Conservation (phyloP, 1,140 invertebrate genomes). For the Aphelinus certus region DNA sequence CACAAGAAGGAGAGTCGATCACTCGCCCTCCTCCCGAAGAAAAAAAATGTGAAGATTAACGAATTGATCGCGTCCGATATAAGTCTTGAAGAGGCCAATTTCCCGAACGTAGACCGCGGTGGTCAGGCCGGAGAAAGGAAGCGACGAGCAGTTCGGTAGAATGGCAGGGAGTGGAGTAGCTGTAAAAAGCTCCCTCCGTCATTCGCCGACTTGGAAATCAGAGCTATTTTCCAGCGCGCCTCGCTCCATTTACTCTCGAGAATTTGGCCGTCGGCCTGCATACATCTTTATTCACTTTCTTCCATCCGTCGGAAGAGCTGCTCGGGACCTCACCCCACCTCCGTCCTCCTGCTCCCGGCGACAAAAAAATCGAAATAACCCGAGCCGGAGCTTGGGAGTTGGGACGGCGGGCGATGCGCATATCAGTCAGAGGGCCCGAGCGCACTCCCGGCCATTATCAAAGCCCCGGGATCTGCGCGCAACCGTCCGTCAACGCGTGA, state of each 20-base stretch:
- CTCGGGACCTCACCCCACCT: neutral
- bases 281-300: slow-evolving; percentile 34
- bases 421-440: slow-evolving; percentile 18
- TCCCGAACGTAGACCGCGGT: neutral
- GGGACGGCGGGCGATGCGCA: too few relatives aligned
- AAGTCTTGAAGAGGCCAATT: neutral
- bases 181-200: slow-evolving; percentile 26
- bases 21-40: too few relatives aligned
- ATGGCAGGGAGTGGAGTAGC: neutral
- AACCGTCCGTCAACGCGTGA: slow-evolving; percentile 29
- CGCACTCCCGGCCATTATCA: slow-evolving; percentile 17
- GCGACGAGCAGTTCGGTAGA: neutral
- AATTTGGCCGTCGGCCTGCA: slow-evolving; percentile 32
- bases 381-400: too few relatives aligned
- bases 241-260: slow-evolving; percentile 27
- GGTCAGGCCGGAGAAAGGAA: neutral
- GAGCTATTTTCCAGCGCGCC: slow-evolving; percentile 23
- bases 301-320: neutral
- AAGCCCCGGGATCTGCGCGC: slow-evolving; percentile 26
- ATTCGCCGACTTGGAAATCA: slow-evolving; percentile 20
- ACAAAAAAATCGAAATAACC: too few relatives aligned
- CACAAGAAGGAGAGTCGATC: too few relatives aligned
- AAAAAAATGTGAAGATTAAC: too few relatives aligned
- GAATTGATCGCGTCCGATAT: too few relatives aligned
- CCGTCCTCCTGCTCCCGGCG: neutral